Base-by-base conservation (phyloP, 2,113 vertebrate species). In the Coptodon bakossiorum region DNA sequence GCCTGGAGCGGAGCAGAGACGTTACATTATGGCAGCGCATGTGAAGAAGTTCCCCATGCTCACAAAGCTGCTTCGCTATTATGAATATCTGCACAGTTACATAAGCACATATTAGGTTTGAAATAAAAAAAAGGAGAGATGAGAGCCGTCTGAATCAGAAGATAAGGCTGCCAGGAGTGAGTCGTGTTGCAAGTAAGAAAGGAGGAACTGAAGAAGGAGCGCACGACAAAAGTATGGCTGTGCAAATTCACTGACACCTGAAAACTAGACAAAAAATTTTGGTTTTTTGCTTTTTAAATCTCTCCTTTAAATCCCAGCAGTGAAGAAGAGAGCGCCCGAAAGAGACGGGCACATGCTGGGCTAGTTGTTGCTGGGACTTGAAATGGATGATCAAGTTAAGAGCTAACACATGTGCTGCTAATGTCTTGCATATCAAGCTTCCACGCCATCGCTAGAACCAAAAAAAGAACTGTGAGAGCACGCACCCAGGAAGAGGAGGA, bases 371-470 rank as follows among this genome's bases (percentile, higher is more conserved):
- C 31, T 73, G 68, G 43, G 52, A 80, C 45, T 87, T 61, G 52
- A 31, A 85, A 88, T 71, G 80, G 88, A 86, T 76, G 86, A 90
- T 87, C 19, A 38, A 29, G 45, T 81, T 89, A 92, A 94, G 86
- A 57, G 89, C 80, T 88, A 88, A 85, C 90, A 93, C 88, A 94
- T 95, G 91, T 93, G 87, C 54, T 52, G 19, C 61, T 66, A 82
- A 88, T 85, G 80, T 83, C 71, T 89, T 84, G 84, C 89, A 78
- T 89, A 85, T 83, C 79, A 89, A 88, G 82, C 83, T 92, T 88
- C 45, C 88, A 88, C 40, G 29, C 29, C 56, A 89, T 68, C 27
- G 11, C 50, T 36, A 5, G 16, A 68, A 82, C 53, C 73, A 50
- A 48, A 61, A 52, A 85, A 12, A 83, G 40, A 59, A 22, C 53